Base-by-base conservation (phyloP, 2,113 vertebrate species). In the Micronycteris hirsuta region DNA sequence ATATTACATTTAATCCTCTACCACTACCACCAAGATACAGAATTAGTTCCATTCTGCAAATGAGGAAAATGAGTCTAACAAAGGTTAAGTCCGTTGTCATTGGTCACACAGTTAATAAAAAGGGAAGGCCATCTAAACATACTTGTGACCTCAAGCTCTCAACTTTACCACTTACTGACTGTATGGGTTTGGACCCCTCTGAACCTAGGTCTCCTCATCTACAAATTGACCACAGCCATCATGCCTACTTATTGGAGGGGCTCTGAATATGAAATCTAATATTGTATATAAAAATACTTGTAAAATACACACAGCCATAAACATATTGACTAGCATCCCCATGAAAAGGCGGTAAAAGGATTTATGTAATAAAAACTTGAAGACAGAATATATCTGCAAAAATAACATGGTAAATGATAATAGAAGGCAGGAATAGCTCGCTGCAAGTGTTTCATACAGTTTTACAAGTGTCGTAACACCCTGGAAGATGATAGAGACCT, bases 381-480 rank as follows among this genome's bases (percentile, higher is more conserved):
- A 95, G 93, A 93, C 33, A 95, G 82, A 89, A 38, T 43, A 31
- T 24, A 83, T 22, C 76, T 65, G 89, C 76, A 95, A 78, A 96
- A 94, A 78, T 54, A 96, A 95, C 89, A 89, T 16, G 97, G 96
- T 83, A 91, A 73, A 67, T 92, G 77, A 97, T 91, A 87, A 91
- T 16, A 96, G 74, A 96, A 95, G 47, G 56, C 86, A 97, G 89
- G 52, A 86, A 83, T 86, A 22, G 56, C 71, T 91, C 77, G 24
- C 83, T 58, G 28, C 7, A 85, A 95, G 74, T 47, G 73, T 71
- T 68, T 88, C 78, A 97, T 92, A 83, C 24, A 93, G 82, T 49
- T 36, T 89, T 97, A 91, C 89, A 56, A 93, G 92, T 96, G 33
- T 91, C 77, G 11, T 36, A 94, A 93, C 61, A 94, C 71, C 45